Evolutionary conservation across 2,888 invertebrate genomes (phyloP).

Genomic region (Polyploca ridens): DNA sequence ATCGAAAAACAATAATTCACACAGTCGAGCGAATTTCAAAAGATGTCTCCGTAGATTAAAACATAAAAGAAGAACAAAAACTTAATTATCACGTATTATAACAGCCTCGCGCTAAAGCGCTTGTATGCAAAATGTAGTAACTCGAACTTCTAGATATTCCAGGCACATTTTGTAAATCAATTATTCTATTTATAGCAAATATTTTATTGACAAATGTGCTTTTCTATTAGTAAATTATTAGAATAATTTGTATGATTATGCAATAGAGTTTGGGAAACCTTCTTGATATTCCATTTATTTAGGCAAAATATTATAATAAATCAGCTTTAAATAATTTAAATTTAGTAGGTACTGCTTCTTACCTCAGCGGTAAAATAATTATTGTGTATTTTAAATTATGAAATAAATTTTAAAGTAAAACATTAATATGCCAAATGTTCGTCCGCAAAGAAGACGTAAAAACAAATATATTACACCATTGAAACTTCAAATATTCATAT

Average conservation of each 20-base stretch:
- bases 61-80: conserved; percentile 52
- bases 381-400: neutral
- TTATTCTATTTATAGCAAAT: too few relatives aligned
- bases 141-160: conserved; percentile 16
- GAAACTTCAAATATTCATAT: conserved; percentile 6
- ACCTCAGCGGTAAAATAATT: neutral
- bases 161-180: neutral
- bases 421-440: neutral
- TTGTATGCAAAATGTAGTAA: conserved; percentile 24
- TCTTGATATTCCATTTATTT: too few relatives aligned
- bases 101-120: conserved; percentile 45
- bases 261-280: too few relatives aligned
- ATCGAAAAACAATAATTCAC: conserved; percentile 15
- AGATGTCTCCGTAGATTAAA: conserved; percentile 62
- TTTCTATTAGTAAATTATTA: too few relatives aligned
- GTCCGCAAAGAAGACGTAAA: neutral
- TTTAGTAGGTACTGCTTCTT: neutral
- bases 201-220: too few relatives aligned
- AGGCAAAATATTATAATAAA: too few relatives aligned
- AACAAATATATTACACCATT: conserved; percentile 5
- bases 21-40: conserved; percentile 10
- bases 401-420: neutral
- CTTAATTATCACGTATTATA: conserved; percentile 68
- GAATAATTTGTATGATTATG: too few relatives aligned
- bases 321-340: neutral